Evolutionary conservation across 1,140 invertebrate genomes (phyloP).

Genomic region (Rhopalosiphum padi): DNA sequence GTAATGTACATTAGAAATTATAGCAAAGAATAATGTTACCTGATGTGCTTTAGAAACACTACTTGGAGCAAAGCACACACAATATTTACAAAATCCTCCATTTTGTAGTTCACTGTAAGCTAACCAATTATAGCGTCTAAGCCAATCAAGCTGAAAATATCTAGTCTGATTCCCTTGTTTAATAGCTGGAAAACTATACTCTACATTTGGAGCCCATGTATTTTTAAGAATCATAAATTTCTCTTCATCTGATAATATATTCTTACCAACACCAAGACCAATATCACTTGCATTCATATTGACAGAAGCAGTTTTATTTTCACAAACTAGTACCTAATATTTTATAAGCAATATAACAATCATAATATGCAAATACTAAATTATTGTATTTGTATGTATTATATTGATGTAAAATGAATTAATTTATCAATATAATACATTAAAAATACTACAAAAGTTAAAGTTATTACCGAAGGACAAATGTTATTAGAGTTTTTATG

Average conservation of each 20-base stretch:
- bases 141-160: not conserved
- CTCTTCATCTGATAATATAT: not conserved
- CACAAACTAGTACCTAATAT: not conserved
- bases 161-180: not conserved
- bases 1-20: not conserved
- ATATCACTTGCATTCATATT: not conserved
- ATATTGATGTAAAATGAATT: too few relatives aligned
- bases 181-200: not conserved
- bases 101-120: not conserved
- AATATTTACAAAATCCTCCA: conserved; percentile 12
- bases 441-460: not conserved
- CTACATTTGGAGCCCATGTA: not conserved
- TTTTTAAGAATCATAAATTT: conserved; percentile 10
- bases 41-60: conserved; percentile 1
- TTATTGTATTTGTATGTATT: not conserved
- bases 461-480: not conserved
- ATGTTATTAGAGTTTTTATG: conserved; percentile 13
- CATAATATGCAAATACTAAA: not conserved
- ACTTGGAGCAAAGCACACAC: not conserved
- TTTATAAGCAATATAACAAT: not conserved
- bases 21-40: not conserved
- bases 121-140: not conserved
- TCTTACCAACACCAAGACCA: not conserved
- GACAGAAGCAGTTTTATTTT: not conserved
- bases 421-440: not conserved